phyloP scores from a whole-genome alignment of 2,888 invertebrate species.

The Calameuta pallipes region DNA sequence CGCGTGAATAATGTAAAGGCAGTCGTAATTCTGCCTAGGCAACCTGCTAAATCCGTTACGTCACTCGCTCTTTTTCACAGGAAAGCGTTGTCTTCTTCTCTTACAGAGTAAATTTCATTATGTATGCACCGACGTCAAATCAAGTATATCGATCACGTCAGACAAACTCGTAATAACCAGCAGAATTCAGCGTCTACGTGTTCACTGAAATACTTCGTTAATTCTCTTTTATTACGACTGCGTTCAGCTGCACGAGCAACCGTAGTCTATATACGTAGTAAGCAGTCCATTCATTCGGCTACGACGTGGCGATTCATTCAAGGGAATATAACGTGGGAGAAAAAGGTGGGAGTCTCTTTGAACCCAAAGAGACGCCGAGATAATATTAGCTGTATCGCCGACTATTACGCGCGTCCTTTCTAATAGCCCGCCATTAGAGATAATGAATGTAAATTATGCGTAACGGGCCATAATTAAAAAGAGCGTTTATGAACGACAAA shows the following conservation, averaged over 20 bases:
- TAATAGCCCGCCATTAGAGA: conserved; percentile 50
- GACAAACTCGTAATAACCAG: neutral
- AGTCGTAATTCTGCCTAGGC: neutral
- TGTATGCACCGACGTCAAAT: neutral
- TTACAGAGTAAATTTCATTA: neutral
- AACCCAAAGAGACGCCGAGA: neutral
- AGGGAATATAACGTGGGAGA: neutral
- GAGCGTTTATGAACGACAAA: conserved; percentile 29
- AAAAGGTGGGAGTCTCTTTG: neutral
- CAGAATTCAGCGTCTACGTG: neutral
- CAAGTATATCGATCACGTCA: neutral
- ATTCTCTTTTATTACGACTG: neutral
- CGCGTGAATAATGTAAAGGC: conserved; percentile 1
- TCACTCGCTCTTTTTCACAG: neutral
- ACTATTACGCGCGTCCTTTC: conserved; percentile 18
- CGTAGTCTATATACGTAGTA: neutral
- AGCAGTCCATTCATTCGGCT: neutral
- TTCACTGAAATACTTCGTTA: neutral
- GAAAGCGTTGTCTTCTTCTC: neutral
- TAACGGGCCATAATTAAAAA: conserved; percentile 48
- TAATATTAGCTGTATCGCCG: neutral
- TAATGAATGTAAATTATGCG: conserved; percentile 54
- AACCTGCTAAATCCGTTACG: neutral
- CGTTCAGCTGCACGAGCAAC: neutral
- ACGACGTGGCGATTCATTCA: neutral